Evolutionary conservation across 2,797 vertebrate genomes (phyloP).

Genomic region (Aldrovandia affinis): DNA sequence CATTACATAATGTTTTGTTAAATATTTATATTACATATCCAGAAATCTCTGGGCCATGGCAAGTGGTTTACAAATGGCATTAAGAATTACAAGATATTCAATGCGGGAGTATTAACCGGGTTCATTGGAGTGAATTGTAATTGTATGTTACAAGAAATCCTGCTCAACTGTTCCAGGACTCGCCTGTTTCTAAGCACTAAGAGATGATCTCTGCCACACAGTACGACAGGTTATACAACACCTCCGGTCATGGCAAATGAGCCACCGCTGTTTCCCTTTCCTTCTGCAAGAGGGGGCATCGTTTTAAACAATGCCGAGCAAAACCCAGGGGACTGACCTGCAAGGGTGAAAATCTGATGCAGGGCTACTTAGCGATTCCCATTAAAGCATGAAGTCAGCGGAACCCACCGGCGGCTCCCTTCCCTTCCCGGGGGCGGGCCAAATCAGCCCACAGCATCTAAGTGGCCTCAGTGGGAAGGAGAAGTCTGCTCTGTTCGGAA

Average conservation of each 20-base stretch:
- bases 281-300: background rate
- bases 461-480: constrained; percentile 6
- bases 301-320: background rate
- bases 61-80: background rate
- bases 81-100: background rate
- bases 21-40: no score
- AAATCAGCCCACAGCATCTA: background rate
- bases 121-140: background rate
- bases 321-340: background rate
- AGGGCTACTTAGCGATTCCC: background rate
- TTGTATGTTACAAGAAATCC: background rate
- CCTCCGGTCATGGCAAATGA: background rate
- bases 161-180: background rate
- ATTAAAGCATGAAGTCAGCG: constrained; percentile 11
- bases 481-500: background rate
- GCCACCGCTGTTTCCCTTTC: background rate
- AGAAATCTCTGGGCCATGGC: background rate
- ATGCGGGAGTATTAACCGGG: background rate
- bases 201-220: background rate
- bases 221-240: background rate
- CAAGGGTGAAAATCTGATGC: background rate
- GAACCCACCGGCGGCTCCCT: background rate
- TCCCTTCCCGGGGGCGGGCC: constrained; percentile 1
- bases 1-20: background rate
- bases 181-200: background rate